Percentiles rank a stretch among this genome's conserved stretches.
phyloP scores from a whole-genome alignment of 2,888 invertebrate species.

The Cyrtodaria siliqua region DNA sequence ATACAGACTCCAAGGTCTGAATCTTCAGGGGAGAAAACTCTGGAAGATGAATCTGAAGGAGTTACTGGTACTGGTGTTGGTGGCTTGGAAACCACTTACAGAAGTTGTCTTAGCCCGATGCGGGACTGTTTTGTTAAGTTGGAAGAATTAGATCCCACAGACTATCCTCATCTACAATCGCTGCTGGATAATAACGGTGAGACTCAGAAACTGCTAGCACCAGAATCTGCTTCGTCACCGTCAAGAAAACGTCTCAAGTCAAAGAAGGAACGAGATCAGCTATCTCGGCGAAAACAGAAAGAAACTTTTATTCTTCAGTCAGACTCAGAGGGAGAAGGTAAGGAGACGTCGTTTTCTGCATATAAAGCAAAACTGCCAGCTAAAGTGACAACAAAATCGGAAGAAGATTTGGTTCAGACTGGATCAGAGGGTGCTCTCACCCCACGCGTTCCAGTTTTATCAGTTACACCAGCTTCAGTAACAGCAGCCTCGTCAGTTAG shows the following conservation, averaged over 20 bases:
- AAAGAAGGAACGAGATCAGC: conserved; percentile 69
- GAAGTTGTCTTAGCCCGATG: conserved; percentile 28
- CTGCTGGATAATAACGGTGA: background rate
- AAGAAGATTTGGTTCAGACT: conserved; percentile 61
- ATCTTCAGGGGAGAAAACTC: conserved; percentile 43
- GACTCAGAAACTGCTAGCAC: background rate
- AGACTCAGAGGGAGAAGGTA: conserved; percentile 66
- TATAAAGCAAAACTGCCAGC: background rate
- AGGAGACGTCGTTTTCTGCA: conserved; percentile 19
- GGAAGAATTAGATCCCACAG: conserved; percentile 50
- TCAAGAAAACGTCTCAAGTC: conserved; percentile 66
- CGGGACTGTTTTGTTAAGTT: conserved; percentile 59
- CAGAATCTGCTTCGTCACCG: conserved; percentile 46
- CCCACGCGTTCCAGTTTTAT: conserved; percentile 6
- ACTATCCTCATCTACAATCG: background rate
- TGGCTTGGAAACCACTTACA: background rate
- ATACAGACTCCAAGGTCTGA: conserved; percentile 25
- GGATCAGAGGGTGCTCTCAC: conserved; percentile 59
- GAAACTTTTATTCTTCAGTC: conserved; percentile 67
- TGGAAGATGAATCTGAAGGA: conserved; percentile 42
- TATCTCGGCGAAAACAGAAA: conserved; percentile 65
- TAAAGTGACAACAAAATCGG: conserved; percentile 28
- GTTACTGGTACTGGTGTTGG: background rate
- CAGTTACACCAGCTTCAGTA: background rate
- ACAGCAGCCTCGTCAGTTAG: background rate